Evolutionary conservation across 1,140 invertebrate species (phyloP), one percentile per base, ranked within the genome.

Genomic region (Drosophila pachea): DNA sequence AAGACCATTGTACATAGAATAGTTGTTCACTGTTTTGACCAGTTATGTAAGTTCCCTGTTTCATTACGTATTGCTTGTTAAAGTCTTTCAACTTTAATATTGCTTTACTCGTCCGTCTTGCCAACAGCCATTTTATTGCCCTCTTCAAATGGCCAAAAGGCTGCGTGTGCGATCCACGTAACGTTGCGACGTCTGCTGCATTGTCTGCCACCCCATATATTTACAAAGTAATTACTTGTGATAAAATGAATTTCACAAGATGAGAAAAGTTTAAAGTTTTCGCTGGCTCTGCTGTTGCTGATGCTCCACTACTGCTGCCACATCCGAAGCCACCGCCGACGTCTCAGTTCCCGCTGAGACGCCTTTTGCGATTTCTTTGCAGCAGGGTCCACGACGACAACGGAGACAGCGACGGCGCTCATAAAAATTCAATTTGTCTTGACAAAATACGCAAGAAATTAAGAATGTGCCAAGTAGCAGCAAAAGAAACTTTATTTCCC

Each of bases 141-240:
- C 59, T 63, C 50, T 73, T 68, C 38, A 75, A 70, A 72, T 66
- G 68, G 62, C 53, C 62, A 74, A 67, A 62, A 52, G 71, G 40
- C 71, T 56, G 67, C 36, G 55, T 77, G 66, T 66, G 74, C 53
- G 69, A 72, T 63, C 55, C 58, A 60, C 45, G 64, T 68, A 62
- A 62, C 36, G 64, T 35, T 22, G 11, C 14, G 61, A 11, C 67
- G 73, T 65, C 70, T 71, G 59, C 73, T 86, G 66, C 60, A 62
- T 65, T 81, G 49, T 61, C 68, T 79, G 69, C 47, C 52, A 60
- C 63, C 59, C 69, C 73, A 75, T 72, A 74, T 86, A 86, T 86
- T 86, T 86, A 86, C 81, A 81, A 86, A 86, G 82, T 86, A 86
- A 86, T 86, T 86, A 86, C 81, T 86, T 86, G 81, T 77, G 82